These are phyloP conservation scores for Platypus cylindrus DNA, from an alignment of 2,888 invertebrate species.

Conservation along the genomic window DNA sequence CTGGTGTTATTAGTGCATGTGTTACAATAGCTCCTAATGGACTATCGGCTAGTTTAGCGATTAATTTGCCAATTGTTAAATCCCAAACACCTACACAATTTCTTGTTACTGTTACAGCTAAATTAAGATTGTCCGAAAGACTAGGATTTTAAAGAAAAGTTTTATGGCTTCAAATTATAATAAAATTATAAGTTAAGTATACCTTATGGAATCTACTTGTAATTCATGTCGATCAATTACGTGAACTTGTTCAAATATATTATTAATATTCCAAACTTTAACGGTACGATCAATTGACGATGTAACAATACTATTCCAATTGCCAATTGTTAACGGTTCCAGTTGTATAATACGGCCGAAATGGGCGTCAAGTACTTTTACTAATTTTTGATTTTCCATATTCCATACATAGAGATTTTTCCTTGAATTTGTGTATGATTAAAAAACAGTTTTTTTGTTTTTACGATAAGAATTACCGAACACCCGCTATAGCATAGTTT, in stretches of 20 bases:
- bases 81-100: constrained; percentile 95
- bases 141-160: constrained; percentile 36
- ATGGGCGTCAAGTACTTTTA: constrained; percentile 91
- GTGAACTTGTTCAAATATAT: constrained; percentile 95
- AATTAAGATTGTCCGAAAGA: constrained; percentile 60
- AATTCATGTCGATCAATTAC: constrained; percentile 91
- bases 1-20: constrained; percentile 77
- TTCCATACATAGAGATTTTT: constrained; percentile 95
- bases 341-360: constrained; percentile 92
- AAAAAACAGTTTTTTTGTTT: neutral
- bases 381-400: constrained; percentile 62
- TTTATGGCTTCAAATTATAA: neutral
- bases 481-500: constrained; percentile 89
- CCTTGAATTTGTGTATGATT: constrained; percentile 17
- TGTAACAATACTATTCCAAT: constrained; percentile 90
- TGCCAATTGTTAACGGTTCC: constrained; percentile 72
- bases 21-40: constrained; percentile 90
- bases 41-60: constrained; percentile 79
- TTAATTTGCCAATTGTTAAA: constrained; percentile 69
- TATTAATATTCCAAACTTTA: constrained; percentile 98
- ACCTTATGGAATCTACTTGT: constrained; percentile 87
- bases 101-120: constrained; percentile 87
- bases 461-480: constrained; percentile 43
- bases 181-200: neutral
- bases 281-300: constrained; percentile 96